Evolutionary conservation across 2,797 vertebrate genomes (phyloP), one percentile per base, ranked within the genome.

Genomic region (Lagocephalus sceleratus): DNA sequence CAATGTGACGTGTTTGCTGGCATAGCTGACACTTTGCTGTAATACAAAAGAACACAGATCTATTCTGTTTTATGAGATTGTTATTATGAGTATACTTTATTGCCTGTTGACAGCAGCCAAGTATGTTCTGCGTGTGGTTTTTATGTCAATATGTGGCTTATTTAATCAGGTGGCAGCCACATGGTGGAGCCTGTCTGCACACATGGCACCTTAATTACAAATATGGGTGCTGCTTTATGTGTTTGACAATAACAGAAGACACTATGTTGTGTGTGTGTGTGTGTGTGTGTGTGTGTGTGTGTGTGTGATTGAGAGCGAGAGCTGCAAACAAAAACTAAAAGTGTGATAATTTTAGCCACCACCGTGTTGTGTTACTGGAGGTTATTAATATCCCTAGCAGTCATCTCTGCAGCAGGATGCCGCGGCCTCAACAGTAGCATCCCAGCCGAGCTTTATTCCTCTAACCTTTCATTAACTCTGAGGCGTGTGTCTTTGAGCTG

Each of bases 331-430:
- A 16, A 45, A 42, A 39, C 14, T 3, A 59, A 70, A 66, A 74
- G 71, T 66, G 66, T 69, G 60, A 77, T 35, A 35, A 12, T 35
- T 57, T 19, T 2, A 68, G 65, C 53, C 32, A 51, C 43, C 29
- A 1, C 41, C 17, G 12, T 68, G 59, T 73, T 49, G 49, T 52
- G 76, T 63, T 45, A 61, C 47, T 65, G 23, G 39, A 72, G 62
- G 43, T 35, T 57, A 63, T 53, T 68, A 56, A 66, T 66, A 60
- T 62, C 22, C 39, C 60, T 66, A 71, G 68, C 60, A 76, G 74
- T 85, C 71, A 78, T 76, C 50, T 67, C 55, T 47, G 12, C 39
- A 70, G 54, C 69, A 78, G 79, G 82, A 83, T 76, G 74, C 76
- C 47, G 51, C 49, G 62, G 52, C 45, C 53, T 63, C 62, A 71